Evolutionary conservation across 1,140 invertebrate genomes (phyloP), one percentile per base, ranked within the genome.

Genomic region (Onthophagus taurus): DNA sequence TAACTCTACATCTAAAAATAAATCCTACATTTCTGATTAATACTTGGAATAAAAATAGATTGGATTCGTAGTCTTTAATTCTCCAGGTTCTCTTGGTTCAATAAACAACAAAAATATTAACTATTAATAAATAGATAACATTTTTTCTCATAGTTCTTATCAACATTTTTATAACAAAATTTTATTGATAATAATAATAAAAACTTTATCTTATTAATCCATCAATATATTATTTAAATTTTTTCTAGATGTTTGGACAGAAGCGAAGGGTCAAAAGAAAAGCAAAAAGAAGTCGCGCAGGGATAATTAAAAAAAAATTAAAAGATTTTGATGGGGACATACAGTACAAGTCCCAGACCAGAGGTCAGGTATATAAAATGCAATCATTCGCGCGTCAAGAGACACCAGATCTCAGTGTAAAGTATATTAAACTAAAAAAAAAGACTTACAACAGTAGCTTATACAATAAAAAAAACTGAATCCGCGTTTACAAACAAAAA

Each of bases 241-340:
- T 21, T 20, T 39, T 56, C 14, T 41, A 63, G 61, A 62, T 49
- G 48, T 51, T 9, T 62, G 61, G 61, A 54, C 55, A 33, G 61
- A 64, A 49, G 50, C 61, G 2, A 63, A 62, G 45, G 47, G 47
- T n/a, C 26, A 49, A 18, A 63, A 62, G 49, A 63, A 64, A 35
- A 58, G 57, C 37, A 62, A 62, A 52, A 64, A 64, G 44, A 64
- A 64, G 49, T 51, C 55, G 6, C 52, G 61, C 17, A 53, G 58
- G 42, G 61, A 63, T 36, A 60, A 62, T 47, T 63, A 55, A 48
- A 42, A n/a, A 14, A n/a, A n/a, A n/a, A n/a, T 8, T 5, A 14
- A 14, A 9, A 18, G 9, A 7, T 9, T 37, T n/a, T 13, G 14
- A 16, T 26, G 31, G 9, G 23, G 30, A 21, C 19, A 31, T 37